Evolutionary conservation across 2,888 invertebrate species (phyloP).

Genomic region (Lutraria lutraria): DNA sequence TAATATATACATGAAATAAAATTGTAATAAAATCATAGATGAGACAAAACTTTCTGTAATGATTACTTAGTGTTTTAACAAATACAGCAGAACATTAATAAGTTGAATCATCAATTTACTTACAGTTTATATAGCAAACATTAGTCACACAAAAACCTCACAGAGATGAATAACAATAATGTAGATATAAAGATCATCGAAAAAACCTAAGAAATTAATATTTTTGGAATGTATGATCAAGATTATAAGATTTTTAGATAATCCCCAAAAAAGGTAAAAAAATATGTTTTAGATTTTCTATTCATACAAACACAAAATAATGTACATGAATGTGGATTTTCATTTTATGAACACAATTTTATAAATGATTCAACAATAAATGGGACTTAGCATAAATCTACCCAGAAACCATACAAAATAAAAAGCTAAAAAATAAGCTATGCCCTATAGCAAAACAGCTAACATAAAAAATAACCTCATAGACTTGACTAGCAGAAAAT

Average conservation of each 20-base stretch:
- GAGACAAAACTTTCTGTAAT: not conserved
- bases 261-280: too few species aligned
- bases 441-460: not conserved
- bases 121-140: not conserved
- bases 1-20: not conserved
- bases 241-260: too few species aligned
- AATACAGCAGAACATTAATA: not conserved
- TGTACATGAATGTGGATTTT: too few species aligned
- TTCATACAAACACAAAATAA: too few species aligned
- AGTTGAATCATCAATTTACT: not conserved
- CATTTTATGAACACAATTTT: not conserved
- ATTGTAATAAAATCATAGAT: not conserved
- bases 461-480: not conserved
- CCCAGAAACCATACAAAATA: not conserved
- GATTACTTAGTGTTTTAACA: not conserved
- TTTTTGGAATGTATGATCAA: too few species aligned
- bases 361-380: not conserved
- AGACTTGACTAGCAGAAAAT: not conserved
- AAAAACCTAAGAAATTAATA: too few species aligned
- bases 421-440: not conserved
- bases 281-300: too few species aligned
- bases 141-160: too few species aligned
- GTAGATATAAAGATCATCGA: too few species aligned
- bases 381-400: not conserved
- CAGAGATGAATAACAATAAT: too few species aligned